phyloP scores from a whole-genome alignment of 1,140 invertebrate species.

The Lasaia peninsularis region DNA sequence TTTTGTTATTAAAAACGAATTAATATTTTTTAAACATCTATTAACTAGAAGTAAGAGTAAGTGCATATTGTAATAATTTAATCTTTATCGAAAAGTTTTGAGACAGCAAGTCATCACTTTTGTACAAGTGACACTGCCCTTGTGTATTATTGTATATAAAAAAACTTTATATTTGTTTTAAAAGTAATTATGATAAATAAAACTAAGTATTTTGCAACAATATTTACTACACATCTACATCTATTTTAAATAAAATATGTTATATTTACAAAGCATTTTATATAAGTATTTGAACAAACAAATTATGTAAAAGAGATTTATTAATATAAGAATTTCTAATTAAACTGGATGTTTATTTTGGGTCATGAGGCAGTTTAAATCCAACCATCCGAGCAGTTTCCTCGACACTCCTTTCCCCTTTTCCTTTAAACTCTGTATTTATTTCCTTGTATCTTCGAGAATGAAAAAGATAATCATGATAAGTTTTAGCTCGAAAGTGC shows the following conservation, averaged over 20 bases:
- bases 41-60: too few species aligned
- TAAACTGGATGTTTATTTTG: slow-evolving; percentile 56
- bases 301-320: not conserved
- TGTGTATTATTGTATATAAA: too few species aligned
- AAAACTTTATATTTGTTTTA: too few species aligned
- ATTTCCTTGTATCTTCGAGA: slow-evolving; percentile 83
- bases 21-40: too few species aligned
- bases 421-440: slow-evolving; percentile 83
- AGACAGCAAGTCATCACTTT: too few species aligned
- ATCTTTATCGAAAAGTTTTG: too few species aligned
- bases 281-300: not conserved
- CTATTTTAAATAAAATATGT: not conserved
- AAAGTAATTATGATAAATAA: slow-evolving; percentile 17
- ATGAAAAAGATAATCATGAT: slow-evolving; percentile 85
- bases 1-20: too few species aligned
- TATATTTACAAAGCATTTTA: not conserved
- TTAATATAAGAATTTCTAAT: not conserved
- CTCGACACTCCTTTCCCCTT: slow-evolving; percentile 85
- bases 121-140: too few species aligned
- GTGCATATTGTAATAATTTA: too few species aligned
- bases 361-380: slow-evolving; percentile 90
- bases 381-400: slow-evolving; percentile 90
- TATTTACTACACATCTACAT: not conserved
- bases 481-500: slow-evolving; percentile 83
- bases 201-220: slow-evolving; percentile 6